A percentile compares a stretch with the other conserved stretches of the same genome.
These are phyloP conservation scores for Lordiphosa stackelbergi DNA, from an alignment of 1,140 invertebrate genomes.

Conservation along the genomic window DNA sequence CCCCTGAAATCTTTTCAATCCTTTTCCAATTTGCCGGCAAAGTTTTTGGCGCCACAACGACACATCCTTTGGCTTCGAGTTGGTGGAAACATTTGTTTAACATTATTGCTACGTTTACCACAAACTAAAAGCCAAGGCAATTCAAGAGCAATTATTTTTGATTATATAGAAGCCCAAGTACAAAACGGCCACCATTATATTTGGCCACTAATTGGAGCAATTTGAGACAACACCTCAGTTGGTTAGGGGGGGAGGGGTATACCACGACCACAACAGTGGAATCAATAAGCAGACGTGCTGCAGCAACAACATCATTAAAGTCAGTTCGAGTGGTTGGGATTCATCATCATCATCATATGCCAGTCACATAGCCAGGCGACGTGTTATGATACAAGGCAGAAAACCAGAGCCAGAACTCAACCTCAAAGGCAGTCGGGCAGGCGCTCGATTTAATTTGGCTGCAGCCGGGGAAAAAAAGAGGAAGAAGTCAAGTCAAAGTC, in stretches of 20 bases:
- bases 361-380: conserved; percentile 65
- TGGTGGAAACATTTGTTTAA: no score
- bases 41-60: conserved; percentile 5
- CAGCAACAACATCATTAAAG: conserved; percentile 51
- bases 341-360: conserved; percentile 48
- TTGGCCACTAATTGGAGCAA: conserved; percentile 74
- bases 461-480: conserved; percentile 33
- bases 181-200: conserved; percentile 66
- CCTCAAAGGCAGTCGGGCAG: conserved; percentile 50
- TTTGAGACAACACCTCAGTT: conserved; percentile 66
- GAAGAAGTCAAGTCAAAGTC: conserved; percentile 31
- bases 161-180: conserved; percentile 46
- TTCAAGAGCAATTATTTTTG: conserved; percentile 63
- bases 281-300: conserved; percentile 52
- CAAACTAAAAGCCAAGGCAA: conserved; percentile 58
- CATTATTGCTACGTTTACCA: conserved; percentile 9
- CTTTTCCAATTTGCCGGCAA: no score
- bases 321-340: conserved; percentile 10
- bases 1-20: no score
- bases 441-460: conserved; percentile 68
- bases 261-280: conserved; percentile 29
- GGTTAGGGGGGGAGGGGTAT: conserved; percentile 4
- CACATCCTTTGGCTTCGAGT: no score
- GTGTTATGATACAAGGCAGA: conserved; percentile 64
- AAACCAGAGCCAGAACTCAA: conserved; percentile 29